Base-by-base conservation (phyloP, 2,797 vertebrate species). In the Mormyrus proboscirostris region DNA sequence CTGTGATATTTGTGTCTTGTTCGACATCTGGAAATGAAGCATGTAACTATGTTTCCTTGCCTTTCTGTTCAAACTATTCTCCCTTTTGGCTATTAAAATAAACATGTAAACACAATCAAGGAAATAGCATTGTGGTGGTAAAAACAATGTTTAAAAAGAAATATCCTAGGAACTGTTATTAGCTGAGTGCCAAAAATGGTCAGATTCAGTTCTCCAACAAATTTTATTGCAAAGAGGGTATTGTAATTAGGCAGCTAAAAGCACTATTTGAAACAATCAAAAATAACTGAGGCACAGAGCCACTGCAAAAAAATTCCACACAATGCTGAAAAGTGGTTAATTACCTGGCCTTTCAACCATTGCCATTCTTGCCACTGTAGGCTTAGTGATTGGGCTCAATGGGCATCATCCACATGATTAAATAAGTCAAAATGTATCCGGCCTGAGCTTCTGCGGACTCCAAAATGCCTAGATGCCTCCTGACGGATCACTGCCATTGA, bases 401-500 rank as follows among this genome's bases (percentile, higher is more conserved):
- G 25, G 25, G 25, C 10, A 29, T 10, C 22, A 29, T 65, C 22
- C 22, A 10, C 59, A 65, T 65, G 22, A 8, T 69, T 16, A 41
- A 76, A 38, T 16, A 41, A 41, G 33, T 38, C 14, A 76, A 41
- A 38, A 76, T 76, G 29, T 41, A 19, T 33, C 16, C 69, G 14
- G 33, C 69, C 38, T 38, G 69, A 76, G 16, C 69, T 76, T 38
- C 2, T 76, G 33, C 5, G 4, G 69, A 41, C 69, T 76, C 69
- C 29, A 14, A 38, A 41, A 41, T 76, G 29, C 29, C 12, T 38
- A 38, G 38, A 73, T 73, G 59, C 44, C 12, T 62, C 22, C 57
- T 50, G 41, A 73, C 22, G 14, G 87, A 88, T 88, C 57, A 69
- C 59, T 88, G 62, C 62, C 49, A 73, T 65, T 88, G 47, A 88